phyloP scores from a whole-genome alignment of 2,888 invertebrate genomes.

The Oligia fasciuncula region DNA sequence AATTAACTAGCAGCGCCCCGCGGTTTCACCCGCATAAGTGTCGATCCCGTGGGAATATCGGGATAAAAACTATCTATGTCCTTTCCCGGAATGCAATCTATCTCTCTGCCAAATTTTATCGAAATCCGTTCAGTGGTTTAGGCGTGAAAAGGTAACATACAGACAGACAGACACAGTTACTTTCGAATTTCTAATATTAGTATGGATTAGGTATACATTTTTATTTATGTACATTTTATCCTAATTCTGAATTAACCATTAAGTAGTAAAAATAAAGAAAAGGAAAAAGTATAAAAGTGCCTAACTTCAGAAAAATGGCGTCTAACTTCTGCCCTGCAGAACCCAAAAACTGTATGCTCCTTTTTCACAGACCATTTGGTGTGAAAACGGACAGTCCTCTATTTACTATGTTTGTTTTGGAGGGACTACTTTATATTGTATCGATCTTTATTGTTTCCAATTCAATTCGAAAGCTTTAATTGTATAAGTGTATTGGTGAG shows the following conservation, averaged over 20 bases:
- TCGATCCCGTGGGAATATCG: too few relatives aligned
- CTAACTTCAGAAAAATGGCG: neutral
- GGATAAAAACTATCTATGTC: too few relatives aligned
- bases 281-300: neutral
- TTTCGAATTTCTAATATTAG: too few relatives aligned
- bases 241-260: too few relatives aligned
- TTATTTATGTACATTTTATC: neutral
- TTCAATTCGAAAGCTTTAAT: conserved; percentile 76
- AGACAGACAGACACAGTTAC: too few relatives aligned
- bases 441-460: conserved; percentile 75
- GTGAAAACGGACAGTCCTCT: conserved; percentile 77
- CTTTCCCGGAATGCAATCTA: too few relatives aligned
- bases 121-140: too few relatives aligned
- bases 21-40: too few relatives aligned
- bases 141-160: too few relatives aligned
- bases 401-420: conserved; percentile 77
- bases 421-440: conserved; percentile 71
- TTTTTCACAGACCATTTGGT: conserved; percentile 84
- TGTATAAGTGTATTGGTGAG: conserved; percentile 50
- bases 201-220: neutral
- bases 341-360: conserved; percentile 74
- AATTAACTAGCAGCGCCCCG: too few relatives aligned
- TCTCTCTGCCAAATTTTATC: too few relatives aligned
- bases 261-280: neutral
- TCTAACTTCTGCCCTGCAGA: conserved; percentile 19